phyloP scores from a whole-genome alignment of 1,140 invertebrate genomes.

The Heliconius congener region DNA sequence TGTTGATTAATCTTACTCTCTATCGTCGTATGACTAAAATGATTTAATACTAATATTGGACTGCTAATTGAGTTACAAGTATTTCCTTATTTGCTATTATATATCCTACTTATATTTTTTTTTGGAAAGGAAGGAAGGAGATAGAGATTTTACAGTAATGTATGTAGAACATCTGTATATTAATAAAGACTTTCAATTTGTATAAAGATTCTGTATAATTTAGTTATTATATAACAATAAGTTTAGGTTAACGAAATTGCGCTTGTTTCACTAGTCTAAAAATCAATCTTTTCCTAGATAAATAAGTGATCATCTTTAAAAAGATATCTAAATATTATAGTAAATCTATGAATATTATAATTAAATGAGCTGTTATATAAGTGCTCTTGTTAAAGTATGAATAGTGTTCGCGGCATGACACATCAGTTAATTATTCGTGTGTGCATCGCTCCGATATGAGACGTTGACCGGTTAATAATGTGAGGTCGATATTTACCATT shows the following conservation, averaged over 20 bases:
- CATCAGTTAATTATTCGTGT: slow-evolving; percentile 11
- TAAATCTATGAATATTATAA: not conserved
- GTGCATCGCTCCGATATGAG: not conserved
- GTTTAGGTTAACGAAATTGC: too few relatives aligned
- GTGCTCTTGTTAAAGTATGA: slow-evolving; percentile 6
- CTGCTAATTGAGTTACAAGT: too few relatives aligned
- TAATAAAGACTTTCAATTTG: too few relatives aligned
- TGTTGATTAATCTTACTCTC: slow-evolving; percentile 10
- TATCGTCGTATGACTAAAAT: not conserved
- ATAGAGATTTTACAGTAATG: too few relatives aligned
- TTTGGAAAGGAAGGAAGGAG: too few relatives aligned
- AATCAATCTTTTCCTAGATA: not conserved
- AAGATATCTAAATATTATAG: slow-evolving; percentile 3
- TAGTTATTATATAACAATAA: too few relatives aligned
- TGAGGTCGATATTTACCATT: not conserved
- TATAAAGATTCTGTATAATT: too few relatives aligned
- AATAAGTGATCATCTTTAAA: not conserved
- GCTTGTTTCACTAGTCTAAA: not conserved
- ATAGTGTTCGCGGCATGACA: not conserved
- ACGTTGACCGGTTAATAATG: not conserved
- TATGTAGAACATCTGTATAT: too few relatives aligned
- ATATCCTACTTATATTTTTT: too few relatives aligned
- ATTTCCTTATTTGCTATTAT: too few relatives aligned
- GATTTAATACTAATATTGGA: too few relatives aligned
- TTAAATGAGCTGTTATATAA: slow-evolving; percentile 3